Base-by-base conservation (phyloP, 2,888 invertebrate genomes). In the Chymomyza fuscimana region DNA sequence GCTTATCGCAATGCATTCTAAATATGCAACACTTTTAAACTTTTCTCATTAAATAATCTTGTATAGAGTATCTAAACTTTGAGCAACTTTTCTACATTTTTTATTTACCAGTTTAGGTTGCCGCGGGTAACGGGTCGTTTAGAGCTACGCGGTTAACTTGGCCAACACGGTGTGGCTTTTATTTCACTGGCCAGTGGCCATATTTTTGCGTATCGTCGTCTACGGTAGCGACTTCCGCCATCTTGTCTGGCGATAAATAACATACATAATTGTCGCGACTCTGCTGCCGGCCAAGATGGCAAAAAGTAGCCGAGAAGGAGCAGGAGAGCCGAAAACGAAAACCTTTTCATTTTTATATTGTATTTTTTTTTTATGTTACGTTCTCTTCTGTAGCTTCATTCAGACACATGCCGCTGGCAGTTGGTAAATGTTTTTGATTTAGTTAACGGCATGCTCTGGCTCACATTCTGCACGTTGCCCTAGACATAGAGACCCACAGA, bases 361-460 rank as follows among this genome's bases (percentile, higher is more conserved):
- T 16, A 12, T 29, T 50, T 62, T 22, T 15, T 50, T 51, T 63
- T 62, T 40, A 15, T 52, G 12, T 16, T 63, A 15, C 9, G 22
- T 19, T 32, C 9, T 16, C 16, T 29, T 32, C 5, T 9, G 29
- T 15, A 5, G 10, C 15, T 22, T 50, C 65, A 66, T 32, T 51
- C 68, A 65, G 70, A 65, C 76, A 71, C 63, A 78, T 80, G 79
- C 78, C 72, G 69, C 29, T 76, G 81, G 76, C 80, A 72, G 76
- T 78, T 81, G 78, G 74, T 70, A 76, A 81, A 81, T 80, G 78
- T 72, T 80, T 80, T 81, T 80, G 81, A 80, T 80, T 80, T 81
- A 80, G 81, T 80, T 76, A 72, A 80, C 73, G 70, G 67, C 73
- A 15, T 25, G 56, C 64, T 54, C 67, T 10, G 36, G 52, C 52